Evolutionary conservation across 2,797 vertebrate species (phyloP), one percentile per base, ranked within the genome.

Genomic region (Arctocebus calabarensis): DNA sequence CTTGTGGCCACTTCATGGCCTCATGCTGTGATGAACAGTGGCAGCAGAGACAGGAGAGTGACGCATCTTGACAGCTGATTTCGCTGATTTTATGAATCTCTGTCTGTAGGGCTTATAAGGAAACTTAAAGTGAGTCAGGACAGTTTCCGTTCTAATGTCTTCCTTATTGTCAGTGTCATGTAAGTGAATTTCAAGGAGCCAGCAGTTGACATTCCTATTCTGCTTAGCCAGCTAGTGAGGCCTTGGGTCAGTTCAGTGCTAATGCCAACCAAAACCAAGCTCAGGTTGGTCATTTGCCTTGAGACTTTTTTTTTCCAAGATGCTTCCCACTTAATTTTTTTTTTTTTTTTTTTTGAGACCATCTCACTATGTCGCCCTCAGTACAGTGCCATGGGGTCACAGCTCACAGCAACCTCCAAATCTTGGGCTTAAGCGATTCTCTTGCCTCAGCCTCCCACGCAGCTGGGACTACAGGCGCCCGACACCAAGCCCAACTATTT

Each of bases 151-250:
- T 94, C 57, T 84, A 32, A 73, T 29, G 4, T 59, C 83, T 45
- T 94, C 85, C 88, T 87, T 94, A 95, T 84, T 78, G 81, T 55
- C n/a, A 19, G 3, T 96, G 96, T 95, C 96, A 84, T 8, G 1
- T 71, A 45, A 57, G 55, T 68, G 83, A 40, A 96, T 84, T 52
- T 94, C 89, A 93, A 27, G 66, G 64, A 77, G 25, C 32, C n/a
- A 13, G n/a, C 16, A 17, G 17, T 3, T 86, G 82, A 45, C 52
- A 17, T 34, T 64, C 27, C 17, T 48, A 0, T 75, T 37, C 10
- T 84, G n/a, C 48, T 88, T 88, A 17, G 78, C 61, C 68, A n/a
- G 0, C 71, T 29, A 23, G 11, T 29, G 29, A 57, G 52, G 5
- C 64, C 59, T 61, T 8, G 3, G 55, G 5, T 40, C n/a, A 27